Percentiles rank a stretch among this genome's conserved stretches.
phyloP scores from a whole-genome alignment of 2,113 vertebrate genomes.

The Paedocypris sp. region DNA sequence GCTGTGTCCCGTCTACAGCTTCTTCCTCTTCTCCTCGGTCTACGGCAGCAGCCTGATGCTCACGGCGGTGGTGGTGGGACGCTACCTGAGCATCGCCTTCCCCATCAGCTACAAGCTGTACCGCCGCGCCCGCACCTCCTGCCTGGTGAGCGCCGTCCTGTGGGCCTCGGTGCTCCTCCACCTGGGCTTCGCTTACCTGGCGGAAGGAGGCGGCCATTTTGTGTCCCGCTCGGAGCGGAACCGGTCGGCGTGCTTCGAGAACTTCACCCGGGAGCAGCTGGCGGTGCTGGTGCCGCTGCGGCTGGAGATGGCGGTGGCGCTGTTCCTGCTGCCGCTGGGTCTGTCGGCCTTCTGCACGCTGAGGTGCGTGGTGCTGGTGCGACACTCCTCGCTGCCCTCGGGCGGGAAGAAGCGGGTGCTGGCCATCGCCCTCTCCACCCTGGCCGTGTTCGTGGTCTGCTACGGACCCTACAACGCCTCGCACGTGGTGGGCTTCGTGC shows the following conservation, averaged over 20 bases:
- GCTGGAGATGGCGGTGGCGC: constrained; percentile 58
- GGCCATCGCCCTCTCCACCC: constrained; percentile 54
- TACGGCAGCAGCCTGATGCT: constrained; percentile 67
- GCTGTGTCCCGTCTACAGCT: constrained; percentile 60
- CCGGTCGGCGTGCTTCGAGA: constrained; percentile 47
- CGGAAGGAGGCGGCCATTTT: constrained; percentile 46
- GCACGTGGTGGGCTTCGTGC: constrained; percentile 59
- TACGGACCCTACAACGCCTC: constrained; percentile 68
- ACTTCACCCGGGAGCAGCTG: constrained; percentile 57
- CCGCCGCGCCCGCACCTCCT: constrained; percentile 55
- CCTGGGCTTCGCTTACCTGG: constrained; percentile 46
- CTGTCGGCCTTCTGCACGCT: constrained; percentile 59
- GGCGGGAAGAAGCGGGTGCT: constrained; percentile 56
- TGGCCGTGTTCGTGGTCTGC: constrained; percentile 63
- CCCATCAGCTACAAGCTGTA: constrained; percentile 66
- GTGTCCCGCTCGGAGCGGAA: constrained; percentile 33
- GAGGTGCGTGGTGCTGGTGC: constrained; percentile 57
- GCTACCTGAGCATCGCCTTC: constrained; percentile 67
- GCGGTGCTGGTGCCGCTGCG: constrained; percentile 55
- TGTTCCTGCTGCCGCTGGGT: constrained; percentile 57
- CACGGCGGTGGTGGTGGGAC: constrained; percentile 57
- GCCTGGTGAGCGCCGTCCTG: constrained; percentile 48
- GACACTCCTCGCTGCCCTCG: constrained; percentile 48
- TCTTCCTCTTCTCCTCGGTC: constrained; percentile 62
- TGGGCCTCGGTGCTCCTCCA: constrained; percentile 59